phyloP scores from a whole-genome alignment of 2,888 invertebrate genomes.

The Sepioteuthis lessoniana region DNA sequence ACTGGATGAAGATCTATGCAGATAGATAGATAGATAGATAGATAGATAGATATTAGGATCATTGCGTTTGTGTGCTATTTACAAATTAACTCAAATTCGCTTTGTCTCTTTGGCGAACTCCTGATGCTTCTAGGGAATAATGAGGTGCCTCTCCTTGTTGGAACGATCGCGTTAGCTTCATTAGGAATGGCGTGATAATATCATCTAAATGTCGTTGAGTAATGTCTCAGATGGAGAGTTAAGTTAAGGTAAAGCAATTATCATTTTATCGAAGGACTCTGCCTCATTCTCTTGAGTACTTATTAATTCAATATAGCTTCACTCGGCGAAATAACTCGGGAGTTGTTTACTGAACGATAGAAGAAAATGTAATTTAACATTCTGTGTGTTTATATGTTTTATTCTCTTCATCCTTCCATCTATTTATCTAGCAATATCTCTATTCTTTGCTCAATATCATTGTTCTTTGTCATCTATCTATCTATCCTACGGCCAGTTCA shows the following conservation, averaged over 20 bases:
- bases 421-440: too few species aligned
- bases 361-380: neutral
- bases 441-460: too few species aligned
- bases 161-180: neutral
- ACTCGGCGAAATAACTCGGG: neutral
- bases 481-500: too few species aligned
- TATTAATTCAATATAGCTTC: neutral
- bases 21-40: neutral
- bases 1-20: too few species aligned
- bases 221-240: neutral
- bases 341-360: neutral
- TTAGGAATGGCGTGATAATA: neutral
- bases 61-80: neutral
- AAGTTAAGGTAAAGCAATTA: conserved; percentile 6
- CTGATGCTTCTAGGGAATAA: neutral
- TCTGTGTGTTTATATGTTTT: neutral
- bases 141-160: neutral
- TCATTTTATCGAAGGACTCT: neutral
- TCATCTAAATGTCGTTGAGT: neutral
- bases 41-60: neutral
- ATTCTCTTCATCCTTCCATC: too few species aligned
- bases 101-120: neutral
- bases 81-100: neutral
- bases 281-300: neutral
- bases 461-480: too few species aligned